These are phyloP conservation scores for Danio choprae DNA, from an alignment of 2,797 vertebrate genomes.

Conservation along the genomic window DNA sequence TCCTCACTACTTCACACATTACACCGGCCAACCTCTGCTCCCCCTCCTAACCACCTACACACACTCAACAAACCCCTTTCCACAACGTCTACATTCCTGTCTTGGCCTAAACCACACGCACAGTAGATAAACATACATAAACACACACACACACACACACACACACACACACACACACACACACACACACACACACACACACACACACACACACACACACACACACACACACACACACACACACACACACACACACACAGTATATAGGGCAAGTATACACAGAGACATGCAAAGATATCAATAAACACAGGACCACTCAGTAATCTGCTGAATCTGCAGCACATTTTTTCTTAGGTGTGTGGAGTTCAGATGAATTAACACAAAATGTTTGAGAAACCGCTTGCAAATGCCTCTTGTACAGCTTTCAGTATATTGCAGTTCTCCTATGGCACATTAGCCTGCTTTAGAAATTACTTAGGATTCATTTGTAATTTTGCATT, in stretches of 20 bases:
- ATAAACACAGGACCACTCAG: constrained; percentile 19
- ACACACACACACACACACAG: too few relatives aligned
- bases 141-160: constrained; percentile 30
- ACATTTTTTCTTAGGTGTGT: constrained; percentile 38
- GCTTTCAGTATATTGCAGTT: neutral
- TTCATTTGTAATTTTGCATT: neutral
- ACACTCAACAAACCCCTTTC: constrained; percentile 17
- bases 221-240: too few relatives aligned
- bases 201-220: too few relatives aligned
- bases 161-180: constrained; percentile 24
- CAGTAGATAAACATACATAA: constrained; percentile 47
- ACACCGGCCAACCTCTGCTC: constrained; percentile 70
- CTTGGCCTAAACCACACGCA: constrained; percentile 24
- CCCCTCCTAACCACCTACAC: neutral
- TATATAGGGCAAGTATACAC: constrained; percentile 12
- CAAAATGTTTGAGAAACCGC: constrained; percentile 49
- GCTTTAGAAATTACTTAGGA: neutral
- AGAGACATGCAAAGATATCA: constrained; percentile 12
- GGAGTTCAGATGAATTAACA: constrained; percentile 58
- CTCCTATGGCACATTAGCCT: constrained; percentile 14
- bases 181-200: too few relatives aligned
- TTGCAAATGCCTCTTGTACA: constrained; percentile 6
- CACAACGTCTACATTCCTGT: constrained; percentile 22
- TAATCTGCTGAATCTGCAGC: neutral
- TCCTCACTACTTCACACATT: constrained; percentile 88